A percentile compares a stretch with the other conserved stretches of the same genome.
These are phyloP conservation scores for Tribolium castaneum DNA, from an alignment of 1,140 invertebrate genomes.

Conservation along the genomic window DNA sequence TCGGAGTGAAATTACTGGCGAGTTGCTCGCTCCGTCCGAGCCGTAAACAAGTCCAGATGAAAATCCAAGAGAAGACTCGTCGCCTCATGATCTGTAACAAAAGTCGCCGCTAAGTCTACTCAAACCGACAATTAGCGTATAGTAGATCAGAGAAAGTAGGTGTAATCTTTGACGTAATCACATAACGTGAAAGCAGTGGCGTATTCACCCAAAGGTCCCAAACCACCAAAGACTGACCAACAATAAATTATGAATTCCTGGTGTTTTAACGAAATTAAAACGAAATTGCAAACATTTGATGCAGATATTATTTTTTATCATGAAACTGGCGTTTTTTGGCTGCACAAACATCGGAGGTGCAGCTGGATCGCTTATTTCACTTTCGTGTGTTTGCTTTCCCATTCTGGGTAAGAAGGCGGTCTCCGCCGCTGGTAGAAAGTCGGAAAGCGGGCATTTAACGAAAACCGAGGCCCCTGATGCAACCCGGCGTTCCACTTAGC, in stretches of 20 bases:
- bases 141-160: conserved; percentile 44
- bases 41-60: conserved; percentile 38
- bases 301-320: too few relatives aligned
- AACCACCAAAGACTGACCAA: too few relatives aligned
- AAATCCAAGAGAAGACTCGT: conserved; percentile 54
- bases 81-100: conserved; percentile 57
- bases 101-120: conserved; percentile 18
- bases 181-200: not conserved
- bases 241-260: too few relatives aligned
- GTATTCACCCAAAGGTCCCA: not conserved
- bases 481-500: conserved; percentile 15
- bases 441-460: too few relatives aligned
- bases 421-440: not conserved
- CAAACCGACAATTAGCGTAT: conserved; percentile 5
- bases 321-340: too few relatives aligned
- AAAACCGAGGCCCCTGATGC: not conserved
- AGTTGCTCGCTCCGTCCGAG: conserved; percentile 25
- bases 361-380: too few relatives aligned
- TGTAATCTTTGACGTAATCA: conserved; percentile 48
- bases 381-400: too few relatives aligned
- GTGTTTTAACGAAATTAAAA: too few relatives aligned
- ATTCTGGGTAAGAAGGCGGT: too few relatives aligned
- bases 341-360: too few relatives aligned
- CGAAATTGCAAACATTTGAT: too few relatives aligned
- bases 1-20: conserved; percentile 18